phyloP scores from a whole-genome alignment of 2,888 invertebrate genomes.

The Eustalomyia histrio region DNA sequence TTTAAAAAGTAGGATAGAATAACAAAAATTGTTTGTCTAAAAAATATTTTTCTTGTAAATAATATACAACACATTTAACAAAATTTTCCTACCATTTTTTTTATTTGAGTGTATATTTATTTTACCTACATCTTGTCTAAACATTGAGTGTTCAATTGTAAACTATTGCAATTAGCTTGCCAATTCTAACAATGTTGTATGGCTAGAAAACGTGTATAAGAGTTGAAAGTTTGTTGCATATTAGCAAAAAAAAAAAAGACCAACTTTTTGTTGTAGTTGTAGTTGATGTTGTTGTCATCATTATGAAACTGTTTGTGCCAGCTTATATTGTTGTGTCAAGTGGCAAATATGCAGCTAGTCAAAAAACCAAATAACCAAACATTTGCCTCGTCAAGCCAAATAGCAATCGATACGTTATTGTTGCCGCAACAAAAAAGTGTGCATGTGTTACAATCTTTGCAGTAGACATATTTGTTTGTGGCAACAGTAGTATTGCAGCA shows the following conservation, averaged over 20 bases:
- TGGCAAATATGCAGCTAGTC: slow-evolving; percentile 43
- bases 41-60: too few species aligned
- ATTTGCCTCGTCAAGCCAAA: slow-evolving; percentile 44
- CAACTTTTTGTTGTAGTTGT: not conserved
- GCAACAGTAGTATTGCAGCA: not conserved
- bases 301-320: slow-evolving; percentile 26
- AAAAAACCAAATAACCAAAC: slow-evolving; percentile 41
- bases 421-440: slow-evolving; percentile 26
- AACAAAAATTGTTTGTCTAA: too few species aligned
- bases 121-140: slow-evolving; percentile 1
- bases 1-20: too few species aligned
- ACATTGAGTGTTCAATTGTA: not conserved
- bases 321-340: slow-evolving; percentile 43
- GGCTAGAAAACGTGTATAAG: not conserved
- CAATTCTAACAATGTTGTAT: slow-evolving; percentile 7
- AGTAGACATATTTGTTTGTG: not conserved
- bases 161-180: slow-evolving; percentile 37
- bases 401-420: slow-evolving; percentile 50
- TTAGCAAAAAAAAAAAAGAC: not conserved
- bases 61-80: too few species aligned
- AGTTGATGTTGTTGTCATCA: slow-evolving; percentile 17
- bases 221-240: not conserved
- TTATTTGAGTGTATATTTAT: not conserved
- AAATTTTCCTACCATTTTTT: too few species aligned
- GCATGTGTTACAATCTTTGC: not conserved